Base-by-base conservation (phyloP, 92 coral and sea anemone species). In the Pocillopora grandis region DNA sequence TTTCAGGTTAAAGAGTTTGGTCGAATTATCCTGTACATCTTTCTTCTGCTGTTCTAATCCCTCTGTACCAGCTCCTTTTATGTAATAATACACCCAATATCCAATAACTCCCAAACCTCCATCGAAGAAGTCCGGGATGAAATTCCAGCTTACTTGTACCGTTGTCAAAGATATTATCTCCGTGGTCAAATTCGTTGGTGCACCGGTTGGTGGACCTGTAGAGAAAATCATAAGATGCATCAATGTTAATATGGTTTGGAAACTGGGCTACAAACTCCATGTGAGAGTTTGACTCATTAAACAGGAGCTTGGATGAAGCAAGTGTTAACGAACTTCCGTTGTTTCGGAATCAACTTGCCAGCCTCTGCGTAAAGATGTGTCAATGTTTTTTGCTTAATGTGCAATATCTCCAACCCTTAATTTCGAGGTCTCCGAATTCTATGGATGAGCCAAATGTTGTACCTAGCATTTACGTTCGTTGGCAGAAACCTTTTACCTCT, bases 151-250 rank as follows among this genome's bases (percentile, higher is more conserved):
- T 73, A 73, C 35, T 12, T 20, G 1, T 11, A 37, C 73, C 31
- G 37, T 48, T 52, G 23, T 15, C 86, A 73, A 72, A 31, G 80
- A 71, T 33, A 27, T 12, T 15, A 52, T 48, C 20, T 23, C 17
- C 10, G 65, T 42, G 21, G 79, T 15, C 31, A 82, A 33, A 23
- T 73, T 75, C 48, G 57, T 14, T 42, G 79, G 86, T 62, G 86
- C 52, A 7, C 52, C 8, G 52, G 52, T 42, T 3, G 52, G 79
- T 27, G 73, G 71, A 61, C 86, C 86, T 82, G 80, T 6, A 1
- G 17, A 16, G 35, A 63, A 75, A 35, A 56, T 15, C 72, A 35
- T 9, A 11, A 19, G 17, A 18, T 48, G 21, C 52, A 5, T 23
- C 16, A 23, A 27, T 16, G 57, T 27, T 33, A 78, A 36, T 27